Percentiles rank a stretch among this genome's conserved stretches.
These are phyloP conservation scores for Amblyteles armatorius DNA, from an alignment of 2,888 invertebrate species.

Conservation along the genomic window DNA sequence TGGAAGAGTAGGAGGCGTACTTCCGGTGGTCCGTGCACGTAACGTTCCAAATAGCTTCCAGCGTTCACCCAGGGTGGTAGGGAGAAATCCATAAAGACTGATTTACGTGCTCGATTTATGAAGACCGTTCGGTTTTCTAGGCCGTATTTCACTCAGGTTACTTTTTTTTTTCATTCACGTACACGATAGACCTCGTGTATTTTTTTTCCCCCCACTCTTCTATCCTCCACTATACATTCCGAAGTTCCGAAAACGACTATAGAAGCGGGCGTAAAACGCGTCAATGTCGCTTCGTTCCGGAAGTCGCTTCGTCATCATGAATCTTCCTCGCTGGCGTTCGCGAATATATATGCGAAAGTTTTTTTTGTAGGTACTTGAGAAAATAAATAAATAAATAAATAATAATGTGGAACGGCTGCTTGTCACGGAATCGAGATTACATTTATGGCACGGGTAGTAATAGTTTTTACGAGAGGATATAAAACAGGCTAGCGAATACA, in stretches of 20 bases:
- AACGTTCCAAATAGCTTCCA: conserved; percentile 67
- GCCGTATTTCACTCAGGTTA: conserved; percentile 78
- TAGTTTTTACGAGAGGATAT: conserved; percentile 45
- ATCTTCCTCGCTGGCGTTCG: conserved; percentile 47
- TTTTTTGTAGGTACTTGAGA: conserved; percentile 43
- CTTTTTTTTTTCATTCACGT: conserved; percentile 56
- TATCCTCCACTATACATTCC: conserved; percentile 29
- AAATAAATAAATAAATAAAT: conserved; percentile 27
- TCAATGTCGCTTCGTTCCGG: conserved; percentile 57
- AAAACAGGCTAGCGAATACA: conserved; percentile 18
- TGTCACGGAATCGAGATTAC: conserved; percentile 36
- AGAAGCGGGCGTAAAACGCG: conserved; percentile 48
- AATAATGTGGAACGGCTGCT: conserved; percentile 20
- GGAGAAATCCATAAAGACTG: conserved; percentile 81
- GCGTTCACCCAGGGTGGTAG: conserved; percentile 58
- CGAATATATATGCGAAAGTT: conserved; percentile 7
- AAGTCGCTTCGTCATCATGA: conserved; percentile 60
- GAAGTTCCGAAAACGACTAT: conserved; percentile 34
- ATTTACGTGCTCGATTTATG: conserved; percentile 83
- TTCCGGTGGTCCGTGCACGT: conserved; percentile 58
- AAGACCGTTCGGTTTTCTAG: conserved; percentile 82
- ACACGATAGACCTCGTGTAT: conserved; percentile 54
- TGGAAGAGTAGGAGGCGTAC: conserved; percentile 52
- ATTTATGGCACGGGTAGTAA: conserved; percentile 35
- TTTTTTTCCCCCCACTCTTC: conserved; percentile 30